Evolutionary conservation across 1,140 invertebrate genomes (phyloP), one percentile per base, ranked within the genome.

Genomic region (Drosophila ohnishii): DNA sequence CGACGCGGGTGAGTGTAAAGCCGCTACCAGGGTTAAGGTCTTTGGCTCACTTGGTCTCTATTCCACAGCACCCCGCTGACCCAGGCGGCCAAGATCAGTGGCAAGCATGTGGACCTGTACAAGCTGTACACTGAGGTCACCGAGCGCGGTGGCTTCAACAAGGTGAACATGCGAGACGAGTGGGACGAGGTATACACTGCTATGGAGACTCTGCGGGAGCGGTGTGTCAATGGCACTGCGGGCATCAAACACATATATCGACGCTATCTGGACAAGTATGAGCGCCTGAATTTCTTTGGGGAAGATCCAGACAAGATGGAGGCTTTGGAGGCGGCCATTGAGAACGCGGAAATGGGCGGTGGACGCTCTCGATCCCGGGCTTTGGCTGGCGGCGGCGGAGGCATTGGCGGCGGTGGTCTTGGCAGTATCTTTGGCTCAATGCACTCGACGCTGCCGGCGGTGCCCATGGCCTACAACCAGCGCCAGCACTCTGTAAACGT

Each of bases 121-220:
- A 94, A 96, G 48, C 94, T 99, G 55, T 98, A 98, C 92, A 95
- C 95, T 73, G 94, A 97, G 82, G 97, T 98, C n/a, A 98, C 96
- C 69, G 95, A 95, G 56, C 94, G 96, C 86, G 97, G 97, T 83
- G 98, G 98, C 89, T 97, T 97, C 94, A 95, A 97, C 81, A 98
- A 97, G 95, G 97, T 98, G 92, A 94, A 94, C 60, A 81, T 84
- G 80, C 95, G 95, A 80, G 96, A 97, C 81, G 95, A 95, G 53
- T 98, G 97, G 97, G 95, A 96, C 59, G 94, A 95, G 57, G 93
- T 98, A 63, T 93, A 96, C 78, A 94, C 95, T 65, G 94, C 96
- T 60, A 94, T 98, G 90, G 93, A 95, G 69, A 85, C 85, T 32
- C 90, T 98, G 22, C 96, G 96, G 25, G 94, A 94, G 83, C 94